These are phyloP conservation scores for Scytalopus superciliaris DNA, from an alignment of 2,113 vertebrate genomes.

Conservation along the genomic window DNA sequence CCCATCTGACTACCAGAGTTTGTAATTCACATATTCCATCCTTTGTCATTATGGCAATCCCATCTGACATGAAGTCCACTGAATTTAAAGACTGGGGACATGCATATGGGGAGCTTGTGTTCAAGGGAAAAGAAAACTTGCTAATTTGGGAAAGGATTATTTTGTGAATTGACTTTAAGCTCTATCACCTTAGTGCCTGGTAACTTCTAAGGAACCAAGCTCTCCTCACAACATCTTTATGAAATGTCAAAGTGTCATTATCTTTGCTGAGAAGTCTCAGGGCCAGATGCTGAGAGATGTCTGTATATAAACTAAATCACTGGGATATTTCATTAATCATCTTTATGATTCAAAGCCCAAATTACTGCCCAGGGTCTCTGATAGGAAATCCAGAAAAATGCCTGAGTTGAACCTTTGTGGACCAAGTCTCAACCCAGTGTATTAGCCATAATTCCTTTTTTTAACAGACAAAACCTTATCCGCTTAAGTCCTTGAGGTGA, in stretches of 20 bases:
- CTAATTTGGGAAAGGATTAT: neutral
- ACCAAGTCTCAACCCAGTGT: neutral
- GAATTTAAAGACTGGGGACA: neutral
- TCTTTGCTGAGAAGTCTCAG: neutral
- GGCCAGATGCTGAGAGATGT: neutral
- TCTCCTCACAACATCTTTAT: neutral
- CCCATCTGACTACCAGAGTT: neutral
- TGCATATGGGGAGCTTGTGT: neutral
- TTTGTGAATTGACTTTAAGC: neutral
- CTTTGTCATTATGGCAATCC: neutral
- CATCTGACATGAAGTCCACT: neutral
- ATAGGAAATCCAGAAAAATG: neutral
- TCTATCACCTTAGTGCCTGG: neutral
- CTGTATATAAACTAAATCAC: neutral
- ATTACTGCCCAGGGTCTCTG: neutral
- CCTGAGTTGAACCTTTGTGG: fast-evolving
- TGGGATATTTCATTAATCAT: neutral
- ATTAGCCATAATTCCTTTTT: neutral
- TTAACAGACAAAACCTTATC: neutral
- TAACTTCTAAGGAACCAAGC: neutral
- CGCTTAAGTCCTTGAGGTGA: neutral
- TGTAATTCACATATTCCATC: neutral
- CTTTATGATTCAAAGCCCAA: neutral
- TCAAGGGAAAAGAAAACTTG: neutral
- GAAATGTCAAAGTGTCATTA: neutral